These are phyloP conservation scores for Poecilia picta DNA, from an alignment of 2,797 vertebrate genomes.

Conservation along the genomic window DNA sequence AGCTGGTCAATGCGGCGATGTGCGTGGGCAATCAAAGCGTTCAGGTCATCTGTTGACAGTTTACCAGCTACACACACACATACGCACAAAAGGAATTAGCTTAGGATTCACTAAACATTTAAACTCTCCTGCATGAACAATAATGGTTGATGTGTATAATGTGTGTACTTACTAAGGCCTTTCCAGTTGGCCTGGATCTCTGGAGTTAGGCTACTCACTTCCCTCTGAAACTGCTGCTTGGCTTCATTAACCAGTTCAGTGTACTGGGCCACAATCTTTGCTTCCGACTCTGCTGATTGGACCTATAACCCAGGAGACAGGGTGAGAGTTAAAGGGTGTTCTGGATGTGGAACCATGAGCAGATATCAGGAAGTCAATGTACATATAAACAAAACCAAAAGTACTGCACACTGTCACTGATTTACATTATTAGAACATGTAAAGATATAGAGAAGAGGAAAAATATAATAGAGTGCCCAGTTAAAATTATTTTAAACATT, in stretches of 20 bases:
- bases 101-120: neutral
- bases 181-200: slow-evolving; percentile 95
- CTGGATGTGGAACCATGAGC: neutral
- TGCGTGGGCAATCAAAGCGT: slow-evolving; percentile 92
- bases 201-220: slow-evolving; percentile 94
- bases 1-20: slow-evolving; percentile 96
- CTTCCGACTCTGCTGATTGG: slow-evolving; percentile 90
- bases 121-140: neutral
- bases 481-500: neutral
- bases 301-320: slow-evolving; percentile 77
- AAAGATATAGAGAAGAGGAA: neutral
- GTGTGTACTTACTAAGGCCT: slow-evolving; percentile 88
- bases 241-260: slow-evolving; percentile 93
- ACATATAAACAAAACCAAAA: neutral
- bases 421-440: neutral
- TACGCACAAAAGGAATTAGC: neutral
- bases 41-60: slow-evolving; percentile 89
- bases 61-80: slow-evolving; percentile 82
- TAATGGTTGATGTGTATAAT: neutral
- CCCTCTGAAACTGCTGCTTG: slow-evolving; percentile 90
- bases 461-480: neutral
- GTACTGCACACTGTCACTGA: neutral
- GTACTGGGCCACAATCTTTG: slow-evolving; percentile 94
- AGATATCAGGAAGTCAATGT: neutral
- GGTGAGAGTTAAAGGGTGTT: neutral